phyloP scores from a whole-genome alignment of 2,113 vertebrate species.

The Catagonus wagneri region DNA sequence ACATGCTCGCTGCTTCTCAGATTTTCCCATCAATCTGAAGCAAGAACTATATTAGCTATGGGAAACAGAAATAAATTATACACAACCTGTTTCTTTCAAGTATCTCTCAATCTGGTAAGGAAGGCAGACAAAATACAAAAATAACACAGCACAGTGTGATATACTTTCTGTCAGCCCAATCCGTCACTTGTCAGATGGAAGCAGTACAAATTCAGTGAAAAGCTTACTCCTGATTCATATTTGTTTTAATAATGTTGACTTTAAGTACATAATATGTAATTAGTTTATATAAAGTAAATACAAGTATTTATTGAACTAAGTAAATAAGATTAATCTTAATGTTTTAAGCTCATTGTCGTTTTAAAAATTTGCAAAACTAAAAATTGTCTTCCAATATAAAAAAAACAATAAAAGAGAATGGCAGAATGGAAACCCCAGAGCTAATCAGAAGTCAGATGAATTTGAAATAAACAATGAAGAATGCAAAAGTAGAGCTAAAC shows the following conservation, averaged over 20 bases:
- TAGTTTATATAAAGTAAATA: neutral
- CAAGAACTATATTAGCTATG: constrained; percentile 1
- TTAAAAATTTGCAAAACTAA: neutral
- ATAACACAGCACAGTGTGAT: neutral
- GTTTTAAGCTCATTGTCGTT: neutral
- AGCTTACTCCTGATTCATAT: neutral
- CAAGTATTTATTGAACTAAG: neutral
- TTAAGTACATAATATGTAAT: neutral
- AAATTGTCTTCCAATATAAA: neutral
- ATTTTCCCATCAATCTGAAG: constrained; percentile 19
- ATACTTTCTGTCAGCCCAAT: neutral
- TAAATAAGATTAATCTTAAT: neutral
- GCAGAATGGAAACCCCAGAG: neutral
- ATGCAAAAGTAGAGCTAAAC: neutral
- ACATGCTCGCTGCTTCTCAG: neutral
- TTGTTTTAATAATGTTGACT: constrained; percentile 8
- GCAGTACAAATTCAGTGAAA: neutral
- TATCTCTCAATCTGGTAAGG: constrained; percentile 24
- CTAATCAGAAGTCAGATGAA: neutral
- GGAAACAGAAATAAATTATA: constrained; percentile 54
- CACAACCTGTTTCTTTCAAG: constrained; percentile 45
- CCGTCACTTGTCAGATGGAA: neutral
- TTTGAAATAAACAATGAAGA: neutral
- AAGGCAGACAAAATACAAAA: constrained; percentile 57
- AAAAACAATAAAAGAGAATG: neutral